These are phyloP conservation scores for Melanostoma mellinum DNA, from an alignment of 2,888 invertebrate species.

Conservation along the genomic window DNA sequence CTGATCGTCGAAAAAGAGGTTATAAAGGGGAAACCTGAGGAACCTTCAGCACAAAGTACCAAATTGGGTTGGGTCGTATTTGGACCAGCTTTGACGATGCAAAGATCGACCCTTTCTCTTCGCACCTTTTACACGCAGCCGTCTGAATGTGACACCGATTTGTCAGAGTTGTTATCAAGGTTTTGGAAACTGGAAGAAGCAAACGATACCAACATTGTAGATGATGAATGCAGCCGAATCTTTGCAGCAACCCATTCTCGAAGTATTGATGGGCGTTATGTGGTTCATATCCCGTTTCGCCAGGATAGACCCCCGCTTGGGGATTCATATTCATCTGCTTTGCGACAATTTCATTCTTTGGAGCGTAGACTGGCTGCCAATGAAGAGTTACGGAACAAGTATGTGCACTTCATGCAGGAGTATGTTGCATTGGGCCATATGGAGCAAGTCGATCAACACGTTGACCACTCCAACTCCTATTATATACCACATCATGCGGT, in stretches of 20 bases:
- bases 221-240: slow-evolving; percentile 15
- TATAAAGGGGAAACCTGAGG: slow-evolving; percentile 18
- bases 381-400: slow-evolving; percentile 6
- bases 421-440: not conserved
- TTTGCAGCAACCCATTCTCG: slow-evolving; percentile 15
- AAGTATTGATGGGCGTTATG: slow-evolving; percentile 15
- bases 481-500: slow-evolving; percentile 53
- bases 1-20: slow-evolving; percentile 25
- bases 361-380: slow-evolving; percentile 23
- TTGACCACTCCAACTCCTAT: slow-evolving; percentile 28
- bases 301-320: slow-evolving; percentile 11
- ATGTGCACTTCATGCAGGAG: slow-evolving; percentile 27
- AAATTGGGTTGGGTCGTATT: slow-evolving; percentile 25
- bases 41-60: slow-evolving; percentile 39
- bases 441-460: slow-evolving; percentile 17
- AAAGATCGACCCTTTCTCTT: not conserved
- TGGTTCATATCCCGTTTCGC: slow-evolving; percentile 28
- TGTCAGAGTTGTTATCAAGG: slow-evolving; percentile 35
- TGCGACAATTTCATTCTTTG: slow-evolving; percentile 25
- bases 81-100: slow-evolving; percentile 26
- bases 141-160: slow-evolving; percentile 1
- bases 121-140: not conserved
- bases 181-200: slow-evolving; percentile 41
- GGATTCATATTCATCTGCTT: slow-evolving; percentile 8
- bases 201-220: not conserved